These are phyloP conservation scores for Eupithecia inturbata DNA, from an alignment of 2,888 invertebrate species.

Conservation along the genomic window DNA sequence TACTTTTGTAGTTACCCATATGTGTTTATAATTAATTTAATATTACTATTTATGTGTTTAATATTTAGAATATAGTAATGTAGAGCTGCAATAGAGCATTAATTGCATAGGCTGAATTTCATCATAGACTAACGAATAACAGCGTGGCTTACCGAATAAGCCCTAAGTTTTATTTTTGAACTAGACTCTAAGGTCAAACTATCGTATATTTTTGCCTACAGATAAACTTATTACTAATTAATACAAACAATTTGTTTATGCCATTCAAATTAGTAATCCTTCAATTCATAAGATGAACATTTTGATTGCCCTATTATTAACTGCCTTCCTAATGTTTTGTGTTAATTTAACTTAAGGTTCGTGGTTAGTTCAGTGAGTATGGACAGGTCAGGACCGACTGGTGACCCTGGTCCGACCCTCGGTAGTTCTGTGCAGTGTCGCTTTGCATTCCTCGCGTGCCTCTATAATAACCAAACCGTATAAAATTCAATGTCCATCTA, in stretches of 20 bases:
- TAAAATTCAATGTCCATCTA: constrained; percentile 37
- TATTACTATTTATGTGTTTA: no score
- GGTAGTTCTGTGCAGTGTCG: neutral
- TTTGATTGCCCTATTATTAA: neutral
- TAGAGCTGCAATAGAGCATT: neutral
- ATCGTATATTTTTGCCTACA: neutral
- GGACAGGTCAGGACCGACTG: neutral
- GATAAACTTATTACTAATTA: neutral
- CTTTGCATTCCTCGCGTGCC: neutral
- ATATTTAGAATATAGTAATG: neutral
- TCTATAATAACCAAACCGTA: constrained; percentile 37
- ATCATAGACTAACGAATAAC: neutral
- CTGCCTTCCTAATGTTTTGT: constrained; percentile 7
- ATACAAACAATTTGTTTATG: neutral
- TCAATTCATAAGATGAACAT: constrained; percentile 1
- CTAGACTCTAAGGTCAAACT: neutral
- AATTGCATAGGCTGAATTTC: neutral
- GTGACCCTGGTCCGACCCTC: constrained; percentile 20
- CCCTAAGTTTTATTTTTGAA: neutral
- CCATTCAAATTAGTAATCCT: neutral
- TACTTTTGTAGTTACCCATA: neutral
- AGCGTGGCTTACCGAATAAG: neutral
- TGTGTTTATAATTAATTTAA: no score
- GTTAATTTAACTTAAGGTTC: neutral
- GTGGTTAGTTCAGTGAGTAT: neutral